Conservation (phyloP, 1,140 invertebrate genomes). For the Ooceraea biroi region DNA sequence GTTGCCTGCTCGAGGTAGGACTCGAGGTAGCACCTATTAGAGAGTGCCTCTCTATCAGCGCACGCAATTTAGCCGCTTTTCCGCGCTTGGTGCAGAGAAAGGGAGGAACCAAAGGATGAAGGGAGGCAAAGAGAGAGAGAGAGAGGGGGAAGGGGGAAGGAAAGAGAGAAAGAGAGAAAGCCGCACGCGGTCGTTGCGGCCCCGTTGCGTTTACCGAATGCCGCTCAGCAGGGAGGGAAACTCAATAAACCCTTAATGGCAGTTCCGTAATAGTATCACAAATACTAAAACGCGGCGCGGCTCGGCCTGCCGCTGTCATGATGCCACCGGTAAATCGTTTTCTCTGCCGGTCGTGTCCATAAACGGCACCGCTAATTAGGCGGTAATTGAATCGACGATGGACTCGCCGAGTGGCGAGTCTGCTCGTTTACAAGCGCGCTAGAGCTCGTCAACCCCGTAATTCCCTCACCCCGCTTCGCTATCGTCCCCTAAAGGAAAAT, state of each 20-base stretch:
- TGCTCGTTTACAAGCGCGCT: constrained; percentile 33
- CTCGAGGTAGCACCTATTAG: constrained; percentile 56
- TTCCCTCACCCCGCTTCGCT: background rate
- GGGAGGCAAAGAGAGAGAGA: background rate
- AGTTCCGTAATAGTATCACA: constrained; percentile 58
- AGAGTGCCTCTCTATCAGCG: constrained; percentile 48
- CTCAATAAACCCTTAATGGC: constrained; percentile 61
- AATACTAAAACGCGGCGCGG: constrained; percentile 49
- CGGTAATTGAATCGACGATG: constrained; percentile 51
- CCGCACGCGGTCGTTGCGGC: constrained; percentile 47
- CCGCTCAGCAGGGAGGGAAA: constrained; percentile 17
- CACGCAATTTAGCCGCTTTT: constrained; percentile 55
- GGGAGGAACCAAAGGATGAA: background rate
- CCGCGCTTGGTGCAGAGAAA: background rate
- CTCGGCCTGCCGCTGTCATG: background rate
- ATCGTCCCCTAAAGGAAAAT: constrained; percentile 17
- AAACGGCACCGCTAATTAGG: constrained; percentile 47
- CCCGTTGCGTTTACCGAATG: constrained; percentile 54
- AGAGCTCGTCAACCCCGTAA: constrained; percentile 17
- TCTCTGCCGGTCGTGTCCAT: constrained; percentile 24
- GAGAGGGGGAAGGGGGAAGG: background rate
- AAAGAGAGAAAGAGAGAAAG: constrained; percentile 2
- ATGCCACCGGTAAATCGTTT: constrained; percentile 42
- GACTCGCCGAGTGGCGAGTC: background rate
- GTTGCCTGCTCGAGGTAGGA: constrained; percentile 49